phyloP scores from a whole-genome alignment of 2,888 invertebrate species.

The Marronus borbonicus region DNA sequence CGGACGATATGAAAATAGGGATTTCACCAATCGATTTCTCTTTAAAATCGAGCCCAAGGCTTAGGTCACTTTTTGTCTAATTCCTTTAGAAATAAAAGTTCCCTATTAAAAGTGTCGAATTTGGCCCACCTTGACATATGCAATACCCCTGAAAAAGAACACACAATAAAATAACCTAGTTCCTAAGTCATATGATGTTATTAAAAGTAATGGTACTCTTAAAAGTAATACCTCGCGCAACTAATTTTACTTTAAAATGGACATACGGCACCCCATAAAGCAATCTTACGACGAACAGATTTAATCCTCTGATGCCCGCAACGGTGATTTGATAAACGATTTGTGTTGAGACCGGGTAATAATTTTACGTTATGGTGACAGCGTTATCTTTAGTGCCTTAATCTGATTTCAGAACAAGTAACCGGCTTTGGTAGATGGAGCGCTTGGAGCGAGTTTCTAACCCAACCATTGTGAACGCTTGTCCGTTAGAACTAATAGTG shows the following conservation, averaged over 20 bases:
- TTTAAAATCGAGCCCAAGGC: too few relatives aligned
- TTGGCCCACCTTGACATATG: too few relatives aligned
- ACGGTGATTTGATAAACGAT: constrained; percentile 23
- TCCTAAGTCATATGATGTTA: background rate
- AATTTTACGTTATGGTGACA: constrained; percentile 23
- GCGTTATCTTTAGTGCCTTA: constrained; percentile 25
- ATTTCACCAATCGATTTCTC: too few relatives aligned
- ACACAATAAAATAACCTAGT: background rate
- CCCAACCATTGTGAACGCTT: constrained; percentile 10
- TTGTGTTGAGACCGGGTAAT: constrained; percentile 15
- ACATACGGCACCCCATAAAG: background rate
- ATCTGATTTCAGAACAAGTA: constrained; percentile 22
- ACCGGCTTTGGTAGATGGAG: background rate
- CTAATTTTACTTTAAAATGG: constrained; percentile 16
- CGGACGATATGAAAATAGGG: too few relatives aligned
- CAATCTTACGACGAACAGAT: background rate
- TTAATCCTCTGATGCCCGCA: constrained; percentile 2
- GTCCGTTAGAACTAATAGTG: constrained; percentile 15
- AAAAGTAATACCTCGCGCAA: background rate
- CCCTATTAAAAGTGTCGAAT: too few relatives aligned
- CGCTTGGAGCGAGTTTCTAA: background rate
- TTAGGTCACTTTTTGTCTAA: too few relatives aligned
- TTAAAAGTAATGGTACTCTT: constrained; percentile 5
- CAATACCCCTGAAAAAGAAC: background rate
- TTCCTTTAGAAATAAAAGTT: too few relatives aligned